Base-by-base conservation (phyloP, 1,140 invertebrate genomes). In the Octopus bimaculoides region DNA sequence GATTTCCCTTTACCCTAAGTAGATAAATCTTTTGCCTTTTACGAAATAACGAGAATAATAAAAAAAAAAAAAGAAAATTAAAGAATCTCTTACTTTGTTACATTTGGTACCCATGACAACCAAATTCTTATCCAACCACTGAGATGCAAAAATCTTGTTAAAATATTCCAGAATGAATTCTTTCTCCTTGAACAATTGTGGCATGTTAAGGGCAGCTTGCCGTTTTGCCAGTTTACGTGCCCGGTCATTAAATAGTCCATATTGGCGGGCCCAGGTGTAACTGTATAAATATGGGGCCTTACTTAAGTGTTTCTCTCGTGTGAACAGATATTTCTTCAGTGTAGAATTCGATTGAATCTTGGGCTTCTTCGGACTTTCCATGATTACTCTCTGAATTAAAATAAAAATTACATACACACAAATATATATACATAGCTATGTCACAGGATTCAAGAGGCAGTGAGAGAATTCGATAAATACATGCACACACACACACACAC, bases 61-160 rank as follows among this genome's bases (percentile, higher is more conserved):
- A 71, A 71, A 71, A 69, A 41, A 41, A 2, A 41, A 41, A 41
- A 41, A 41, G 26, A 41, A 41, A 41, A 41, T 41, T 41, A 41
- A 41, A 41, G 26, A 41, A 41, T 41, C 26, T 41, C 26, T 41
- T 41, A 41, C 26, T 92, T 97, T 97, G 91, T 98, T 98, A 90
- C 97, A 98, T 89, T 98, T 98, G 53, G 97, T 98, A 56, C 96
- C 96, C 90, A 98, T 96, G 5, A 97, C 96, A 80, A 98, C 95
- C 92, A 97, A 96, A 88, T 95, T 92, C 91, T 97, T 95, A 86
- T 95, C 96, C 20, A 98, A 92, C 97, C 97, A 99, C 90, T 97
- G 95, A 0, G 96, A 97, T 89, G 96, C 97, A 91, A 98, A 98
- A 73, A 98, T 85, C 92, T 98, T 98, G 91, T 98, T 98, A 90